phyloP scores from a whole-genome alignment of 2,797 vertebrate genomes.

The Eupleurogrammus muticus region DNA sequence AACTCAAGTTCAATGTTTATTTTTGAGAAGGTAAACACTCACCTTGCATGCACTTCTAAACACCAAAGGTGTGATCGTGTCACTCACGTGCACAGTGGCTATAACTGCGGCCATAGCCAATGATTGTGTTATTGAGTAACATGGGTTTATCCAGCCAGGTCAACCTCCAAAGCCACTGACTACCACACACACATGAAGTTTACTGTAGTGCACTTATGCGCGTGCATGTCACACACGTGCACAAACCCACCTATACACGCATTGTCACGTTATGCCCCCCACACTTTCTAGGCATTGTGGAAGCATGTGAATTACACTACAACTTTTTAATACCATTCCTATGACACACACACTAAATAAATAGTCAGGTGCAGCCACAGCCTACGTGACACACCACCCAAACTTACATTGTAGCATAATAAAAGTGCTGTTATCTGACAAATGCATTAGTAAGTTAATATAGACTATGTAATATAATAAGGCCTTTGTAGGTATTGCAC shows the following conservation, averaged over 20 bases:
- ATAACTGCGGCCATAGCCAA: neutral
- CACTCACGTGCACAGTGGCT: neutral
- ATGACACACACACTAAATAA: neutral
- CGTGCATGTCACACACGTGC: neutral
- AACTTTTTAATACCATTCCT: no score
- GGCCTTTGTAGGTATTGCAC: no score
- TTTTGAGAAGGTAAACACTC: neutral
- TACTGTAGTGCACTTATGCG: neutral
- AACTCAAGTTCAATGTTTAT: neutral
- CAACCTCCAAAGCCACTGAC: neutral
- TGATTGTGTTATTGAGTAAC: conserved; percentile 7
- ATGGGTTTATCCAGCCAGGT: neutral
- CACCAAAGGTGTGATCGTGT: neutral
- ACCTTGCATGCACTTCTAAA: neutral
- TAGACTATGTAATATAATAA: no score
- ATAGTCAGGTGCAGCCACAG: neutral
- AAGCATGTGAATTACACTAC: no score
- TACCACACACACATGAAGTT: neutral
- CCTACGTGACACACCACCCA: conserved; percentile 34
- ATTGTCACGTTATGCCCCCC: no score
- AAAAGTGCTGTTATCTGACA: no score
- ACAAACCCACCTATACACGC: neutral
- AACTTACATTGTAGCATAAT: neutral
- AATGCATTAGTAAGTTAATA: no score
- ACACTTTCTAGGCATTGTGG: no score